Evolutionary conservation across 1,140 invertebrate species (phyloP).

Genomic region (Elysia chlorotica): DNA sequence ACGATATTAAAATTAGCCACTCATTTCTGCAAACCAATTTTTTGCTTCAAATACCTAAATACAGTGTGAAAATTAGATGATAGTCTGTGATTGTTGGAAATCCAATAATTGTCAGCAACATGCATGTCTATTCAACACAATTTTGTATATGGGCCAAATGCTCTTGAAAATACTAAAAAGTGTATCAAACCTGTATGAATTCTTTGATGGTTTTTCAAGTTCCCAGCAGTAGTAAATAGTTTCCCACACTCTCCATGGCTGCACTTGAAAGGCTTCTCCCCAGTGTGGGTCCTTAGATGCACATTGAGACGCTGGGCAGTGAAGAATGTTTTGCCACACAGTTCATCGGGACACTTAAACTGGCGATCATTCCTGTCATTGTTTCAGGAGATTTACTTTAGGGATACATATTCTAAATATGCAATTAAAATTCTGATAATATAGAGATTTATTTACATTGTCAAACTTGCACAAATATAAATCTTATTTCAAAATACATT

Average conservation of each 20-base stretch:
- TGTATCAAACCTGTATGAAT: slow-evolving; percentile 44
- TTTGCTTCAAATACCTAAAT: no score
- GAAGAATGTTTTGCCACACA: slow-evolving; percentile 45
- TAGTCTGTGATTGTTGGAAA: no score
- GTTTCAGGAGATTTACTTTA: not conserved
- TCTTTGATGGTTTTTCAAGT: slow-evolving; percentile 49
- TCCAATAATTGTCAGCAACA: no score
- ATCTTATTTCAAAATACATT: no score
- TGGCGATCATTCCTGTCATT: slow-evolving; percentile 35
- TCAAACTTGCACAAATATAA: no score
- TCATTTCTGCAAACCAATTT: no score
- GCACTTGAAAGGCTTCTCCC: slow-evolving; percentile 39
- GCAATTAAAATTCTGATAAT: not conserved
- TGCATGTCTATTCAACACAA: no score
- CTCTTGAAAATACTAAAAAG: no score
- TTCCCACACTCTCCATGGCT: slow-evolving; percentile 40
- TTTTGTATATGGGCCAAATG: no score
- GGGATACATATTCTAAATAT: not conserved
- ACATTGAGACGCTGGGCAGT: slow-evolving; percentile 44
- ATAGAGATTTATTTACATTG: not conserved
- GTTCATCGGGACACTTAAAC: slow-evolving; percentile 33
- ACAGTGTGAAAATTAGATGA: no score
- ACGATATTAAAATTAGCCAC: no score
- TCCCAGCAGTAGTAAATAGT: slow-evolving; percentile 49
- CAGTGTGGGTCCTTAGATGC: slow-evolving; percentile 38